Evolutionary conservation across 2,113 vertebrate genomes (phyloP), one percentile per base, ranked within the genome.

Genomic region (Seriola rivoliana): DNA sequence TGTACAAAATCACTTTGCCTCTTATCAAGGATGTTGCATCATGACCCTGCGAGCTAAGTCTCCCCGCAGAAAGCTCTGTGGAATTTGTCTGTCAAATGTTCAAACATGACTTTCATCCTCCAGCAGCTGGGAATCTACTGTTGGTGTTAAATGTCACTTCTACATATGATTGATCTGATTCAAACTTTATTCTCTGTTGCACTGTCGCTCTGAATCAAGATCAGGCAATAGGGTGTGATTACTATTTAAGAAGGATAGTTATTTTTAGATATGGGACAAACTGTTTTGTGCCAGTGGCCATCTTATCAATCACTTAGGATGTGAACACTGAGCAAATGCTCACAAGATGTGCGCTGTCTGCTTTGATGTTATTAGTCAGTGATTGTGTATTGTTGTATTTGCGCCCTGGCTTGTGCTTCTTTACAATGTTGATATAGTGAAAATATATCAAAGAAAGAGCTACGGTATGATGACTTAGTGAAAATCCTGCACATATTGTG

Each of bases 131-230:
- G 91, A 88, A 79, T 92, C 83, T 74, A 86, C 89, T 87, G 85
- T 88, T 89, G 86, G 80, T 86, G 91, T 89, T 92, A 93, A 95
- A 95, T 95, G 94, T 94, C 93, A 94, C 92, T 94, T 95, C 91
- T 94, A 83, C 94, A 95, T 95, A 92, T 85, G 85, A 95, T 94
- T 95, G 93, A 95, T 94, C 87, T 73, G 83, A 92, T 94, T 87
- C 86, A 91, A 92, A 90, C 86, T 90, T 89, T 91, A 92, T 92
- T 88, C 75, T 70, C 60, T 78, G 70, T 86, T 82, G 82, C 75
- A 73, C 70, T 82, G 90, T 90, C 75, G 48, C 85, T 82, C 71
- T 80, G 88, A 88, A 89, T 93, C 71, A 89, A 73, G 69, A 94
- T 91, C 80, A 88, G 88, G 73, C 68, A 80, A 81, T 6, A 8